These are phyloP conservation scores for Beroe forskalii DNA, from an alignment of 37 sponge, comb jelly and placozoan species.

Conservation along the genomic window DNA sequence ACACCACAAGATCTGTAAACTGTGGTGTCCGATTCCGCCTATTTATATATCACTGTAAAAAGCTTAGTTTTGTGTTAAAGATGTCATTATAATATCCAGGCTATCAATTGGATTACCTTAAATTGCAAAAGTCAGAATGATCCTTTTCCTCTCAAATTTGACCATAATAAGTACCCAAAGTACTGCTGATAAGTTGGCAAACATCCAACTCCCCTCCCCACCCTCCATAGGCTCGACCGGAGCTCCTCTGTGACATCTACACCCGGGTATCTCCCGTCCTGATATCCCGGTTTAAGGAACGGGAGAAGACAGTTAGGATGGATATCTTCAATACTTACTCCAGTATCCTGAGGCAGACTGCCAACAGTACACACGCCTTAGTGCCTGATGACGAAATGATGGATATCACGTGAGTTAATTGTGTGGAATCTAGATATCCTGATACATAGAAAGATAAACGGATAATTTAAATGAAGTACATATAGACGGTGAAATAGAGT, in stretches of 20 bases:
- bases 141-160: too few relatives aligned
- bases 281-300: conserved; percentile 91
- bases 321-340: conserved; percentile 94
- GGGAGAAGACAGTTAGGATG: conserved; percentile 92
- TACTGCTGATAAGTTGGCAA: too few relatives aligned
- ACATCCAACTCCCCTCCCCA: too few relatives aligned
- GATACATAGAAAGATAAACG: too few relatives aligned
- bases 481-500: background rate
- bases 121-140: too few relatives aligned
- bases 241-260: conserved; percentile 83
- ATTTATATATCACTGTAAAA: background rate
- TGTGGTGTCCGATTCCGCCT: too few relatives aligned
- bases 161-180: too few relatives aligned
- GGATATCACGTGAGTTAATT: conserved; percentile 3
- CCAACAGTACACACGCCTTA: conserved; percentile 4
- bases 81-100: too few relatives aligned
- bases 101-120: too few relatives aligned
- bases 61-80: background rate
- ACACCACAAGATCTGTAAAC: too few relatives aligned
- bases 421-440: background rate
- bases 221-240: conserved; percentile 85
- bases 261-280: conserved; percentile 80
- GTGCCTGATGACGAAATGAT: conserved; percentile 31
- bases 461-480: conserved; percentile 4
- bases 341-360: conserved; percentile 75